Percentiles rank a stretch among this genome's conserved stretches.
These are phyloP conservation scores for Platysternon megacephalum DNA, from an alignment of 2,113 vertebrate genomes.

Conservation along the genomic window DNA sequence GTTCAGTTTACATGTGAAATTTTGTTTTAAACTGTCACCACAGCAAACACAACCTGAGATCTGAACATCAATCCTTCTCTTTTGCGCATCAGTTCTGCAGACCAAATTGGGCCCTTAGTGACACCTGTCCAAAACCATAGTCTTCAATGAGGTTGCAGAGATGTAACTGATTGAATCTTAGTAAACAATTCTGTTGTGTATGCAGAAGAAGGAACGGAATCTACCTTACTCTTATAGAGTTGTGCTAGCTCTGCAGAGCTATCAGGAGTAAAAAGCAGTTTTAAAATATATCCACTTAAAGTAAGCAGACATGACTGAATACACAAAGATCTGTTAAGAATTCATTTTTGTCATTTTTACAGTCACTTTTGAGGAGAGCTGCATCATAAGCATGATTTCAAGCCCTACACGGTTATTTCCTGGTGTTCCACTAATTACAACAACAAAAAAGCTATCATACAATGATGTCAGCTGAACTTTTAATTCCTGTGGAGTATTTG, in stretches of 20 bases:
- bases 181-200: neutral
- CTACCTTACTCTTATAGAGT: neutral
- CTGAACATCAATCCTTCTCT: neutral
- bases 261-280: neutral
- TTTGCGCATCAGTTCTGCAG: neutral
- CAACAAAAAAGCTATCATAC: neutral
- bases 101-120: neutral
- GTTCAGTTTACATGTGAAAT: neutral
- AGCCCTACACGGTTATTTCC: neutral
- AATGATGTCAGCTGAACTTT: slow-evolving; percentile 3
- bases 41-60: neutral
- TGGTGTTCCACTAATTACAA: neutral
- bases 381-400: neutral
- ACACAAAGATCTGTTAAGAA: neutral
- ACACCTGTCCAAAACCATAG: neutral
- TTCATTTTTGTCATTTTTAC: neutral
- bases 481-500: neutral
- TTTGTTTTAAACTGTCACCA: neutral
- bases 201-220: neutral
- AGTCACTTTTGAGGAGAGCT: neutral
- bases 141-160: neutral
- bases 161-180: neutral
- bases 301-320: neutral
- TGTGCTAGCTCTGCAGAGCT: neutral
- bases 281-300: neutral